phyloP scores from a whole-genome alignment of 2,888 invertebrate genomes.

The Romanomermis culicivorax region DNA sequence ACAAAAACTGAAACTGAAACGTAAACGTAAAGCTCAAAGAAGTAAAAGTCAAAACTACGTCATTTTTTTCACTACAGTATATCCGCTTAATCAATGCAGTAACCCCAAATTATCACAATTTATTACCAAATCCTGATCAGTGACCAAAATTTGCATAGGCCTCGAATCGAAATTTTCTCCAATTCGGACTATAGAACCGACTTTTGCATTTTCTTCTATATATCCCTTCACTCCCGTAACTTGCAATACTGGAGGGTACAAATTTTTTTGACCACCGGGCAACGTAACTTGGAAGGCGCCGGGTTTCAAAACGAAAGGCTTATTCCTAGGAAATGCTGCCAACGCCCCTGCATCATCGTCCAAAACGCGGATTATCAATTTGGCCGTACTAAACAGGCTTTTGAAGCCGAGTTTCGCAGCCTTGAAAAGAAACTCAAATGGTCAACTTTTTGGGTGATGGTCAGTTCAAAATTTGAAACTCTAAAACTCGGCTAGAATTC shows the following conservation, averaged over 20 bases:
- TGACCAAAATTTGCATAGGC: conserved; percentile 24
- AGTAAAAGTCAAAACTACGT: too few species aligned
- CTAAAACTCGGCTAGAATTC: too few species aligned
- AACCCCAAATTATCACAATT: too few species aligned
- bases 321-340: background rate
- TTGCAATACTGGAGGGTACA: conserved; percentile 5
- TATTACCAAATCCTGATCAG: conserved; percentile 25
- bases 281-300: background rate
- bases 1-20: too few species aligned
- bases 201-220: conserved; percentile 21
- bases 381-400: background rate
- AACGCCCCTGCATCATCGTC: background rate
- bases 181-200: conserved; percentile 24
- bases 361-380: background rate
- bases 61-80: too few species aligned
- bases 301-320: background rate
- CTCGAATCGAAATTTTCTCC: conserved; percentile 19
- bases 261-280: background rate
- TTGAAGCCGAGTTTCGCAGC: background rate
- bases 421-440: too few species aligned
- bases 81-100: too few species aligned
- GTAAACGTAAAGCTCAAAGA: too few species aligned
- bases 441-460: too few species aligned
- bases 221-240: conserved; percentile 18
- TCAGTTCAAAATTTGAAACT: too few species aligned